Conservation (phyloP, 2,113 vertebrate species). For the Asarcornis scutulata region DNA sequence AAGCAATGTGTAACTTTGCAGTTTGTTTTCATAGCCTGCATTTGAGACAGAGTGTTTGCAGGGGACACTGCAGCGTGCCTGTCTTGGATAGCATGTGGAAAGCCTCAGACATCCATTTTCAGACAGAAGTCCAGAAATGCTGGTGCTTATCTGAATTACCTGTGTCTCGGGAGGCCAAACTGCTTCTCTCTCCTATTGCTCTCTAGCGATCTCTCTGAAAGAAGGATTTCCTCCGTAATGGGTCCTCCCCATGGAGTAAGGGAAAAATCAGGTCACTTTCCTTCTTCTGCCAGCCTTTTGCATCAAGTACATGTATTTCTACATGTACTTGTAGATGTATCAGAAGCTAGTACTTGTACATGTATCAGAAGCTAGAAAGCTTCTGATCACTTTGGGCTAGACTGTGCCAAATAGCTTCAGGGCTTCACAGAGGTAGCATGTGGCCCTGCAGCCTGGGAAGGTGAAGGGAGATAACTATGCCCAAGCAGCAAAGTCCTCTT, state of each 20-base stretch:
- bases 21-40: background rate
- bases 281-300: background rate
- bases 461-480: no score
- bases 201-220: background rate
- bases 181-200: background rate
- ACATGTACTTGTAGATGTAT: no score
- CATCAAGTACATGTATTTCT: background rate
- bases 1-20: background rate
- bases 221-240: background rate
- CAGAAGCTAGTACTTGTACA: no score
- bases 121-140: background rate
- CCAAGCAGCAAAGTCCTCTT: background rate
- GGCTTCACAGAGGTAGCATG: rapidly evolving
- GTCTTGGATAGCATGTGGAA: background rate
- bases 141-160: background rate
- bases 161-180: background rate
- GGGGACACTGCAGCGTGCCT: background rate
- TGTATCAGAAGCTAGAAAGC: no score
- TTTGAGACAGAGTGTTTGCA: background rate
- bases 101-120: background rate
- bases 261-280: background rate
- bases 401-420: background rate
- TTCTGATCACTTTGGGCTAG: background rate
- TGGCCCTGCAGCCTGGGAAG: background rate
- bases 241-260: background rate